Evolutionary conservation across 1,140 invertebrate species (phyloP).

Genomic region (Zophobas atratus): DNA sequence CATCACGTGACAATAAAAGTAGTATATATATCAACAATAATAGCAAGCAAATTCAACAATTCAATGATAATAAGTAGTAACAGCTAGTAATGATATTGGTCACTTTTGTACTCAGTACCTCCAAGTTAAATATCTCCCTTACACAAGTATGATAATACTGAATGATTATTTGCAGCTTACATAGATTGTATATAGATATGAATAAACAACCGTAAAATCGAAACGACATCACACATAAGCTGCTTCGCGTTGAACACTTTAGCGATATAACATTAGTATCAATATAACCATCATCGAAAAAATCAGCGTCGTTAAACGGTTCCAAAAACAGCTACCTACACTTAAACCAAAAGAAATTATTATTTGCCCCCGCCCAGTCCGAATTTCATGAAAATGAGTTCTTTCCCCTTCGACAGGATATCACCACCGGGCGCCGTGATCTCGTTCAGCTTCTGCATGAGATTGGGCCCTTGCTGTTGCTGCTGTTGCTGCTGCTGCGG

Average conservation of each 20-base stretch:
- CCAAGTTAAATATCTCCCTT: conserved; percentile 14
- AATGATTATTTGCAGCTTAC: conserved; percentile 48
- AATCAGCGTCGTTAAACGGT: conserved; percentile 36
- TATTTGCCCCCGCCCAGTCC: conserved; percentile 84
- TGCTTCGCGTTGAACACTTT: conserved; percentile 49
- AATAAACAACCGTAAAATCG: conserved; percentile 39
- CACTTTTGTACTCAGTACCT: conserved; percentile 44
- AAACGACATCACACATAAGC: conserved; percentile 48
- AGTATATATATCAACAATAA: conserved; percentile 29
- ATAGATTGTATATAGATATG: conserved; percentile 47
- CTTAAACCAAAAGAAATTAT: conserved; percentile 60
- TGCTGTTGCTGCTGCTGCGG: conserved; percentile 68
- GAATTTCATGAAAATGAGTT: conserved; percentile 93
- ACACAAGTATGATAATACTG: conserved; percentile 46
- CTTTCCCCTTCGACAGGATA: conserved; percentile 91
- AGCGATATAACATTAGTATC: conserved; percentile 42
- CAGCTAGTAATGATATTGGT: conserved; percentile 46
- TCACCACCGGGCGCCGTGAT: conserved; percentile 87
- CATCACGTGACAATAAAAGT: conserved; percentile 2
- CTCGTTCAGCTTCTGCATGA: conserved; percentile 87
- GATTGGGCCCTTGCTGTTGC: conserved; percentile 74
- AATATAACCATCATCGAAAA: conserved; percentile 16
- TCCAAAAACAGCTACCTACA: conserved; percentile 59
- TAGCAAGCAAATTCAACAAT: conserved; percentile 43
- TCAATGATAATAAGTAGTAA: conserved; percentile 35